phyloP scores from a whole-genome alignment of 2,888 invertebrate genomes.

The Phlogophora meticulosa region DNA sequence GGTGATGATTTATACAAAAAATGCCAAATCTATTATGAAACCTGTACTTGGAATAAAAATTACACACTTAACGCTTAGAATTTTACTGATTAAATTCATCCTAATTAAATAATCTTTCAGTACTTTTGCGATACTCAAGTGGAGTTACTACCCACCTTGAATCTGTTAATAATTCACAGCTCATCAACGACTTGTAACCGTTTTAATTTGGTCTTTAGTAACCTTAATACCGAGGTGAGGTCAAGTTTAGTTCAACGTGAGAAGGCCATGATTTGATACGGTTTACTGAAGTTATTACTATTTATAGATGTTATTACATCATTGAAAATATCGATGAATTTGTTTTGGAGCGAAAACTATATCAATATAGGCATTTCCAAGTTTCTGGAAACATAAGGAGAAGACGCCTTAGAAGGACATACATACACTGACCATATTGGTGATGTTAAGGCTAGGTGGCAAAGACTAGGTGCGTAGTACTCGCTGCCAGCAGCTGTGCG shows the following conservation, averaged over 20 bases:
- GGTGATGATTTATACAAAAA: too few species aligned
- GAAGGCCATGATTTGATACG: constrained; percentile 81
- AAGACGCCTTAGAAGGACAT: too few species aligned
- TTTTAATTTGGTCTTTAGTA: constrained; percentile 60
- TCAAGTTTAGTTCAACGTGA: constrained; percentile 76
- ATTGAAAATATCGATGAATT: constrained; percentile 15
- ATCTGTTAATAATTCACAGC: constrained; percentile 51
- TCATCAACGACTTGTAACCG: constrained; percentile 67
- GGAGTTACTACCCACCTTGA: constrained; percentile 37
- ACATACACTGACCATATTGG: too few species aligned
- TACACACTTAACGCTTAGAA: neutral
- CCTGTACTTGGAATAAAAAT: neutral
- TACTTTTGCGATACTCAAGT: neutral
- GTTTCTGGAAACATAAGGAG: too few species aligned
- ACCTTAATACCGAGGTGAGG: constrained; percentile 76
- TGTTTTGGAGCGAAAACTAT: neutral
- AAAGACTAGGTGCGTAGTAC: too few species aligned
- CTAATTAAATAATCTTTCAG: neutral
- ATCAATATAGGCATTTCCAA: too few species aligned
- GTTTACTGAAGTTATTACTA: constrained; percentile 53
- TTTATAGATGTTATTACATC: constrained; percentile 51
- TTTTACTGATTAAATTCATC: neutral
- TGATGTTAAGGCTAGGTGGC: too few species aligned
- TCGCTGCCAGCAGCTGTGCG: too few species aligned
- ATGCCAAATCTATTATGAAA: too few species aligned